These are phyloP conservation scores for Caenorhabditis imperialis DNA, from an alignment of 2,888 invertebrate species.

Conservation along the genomic window DNA sequence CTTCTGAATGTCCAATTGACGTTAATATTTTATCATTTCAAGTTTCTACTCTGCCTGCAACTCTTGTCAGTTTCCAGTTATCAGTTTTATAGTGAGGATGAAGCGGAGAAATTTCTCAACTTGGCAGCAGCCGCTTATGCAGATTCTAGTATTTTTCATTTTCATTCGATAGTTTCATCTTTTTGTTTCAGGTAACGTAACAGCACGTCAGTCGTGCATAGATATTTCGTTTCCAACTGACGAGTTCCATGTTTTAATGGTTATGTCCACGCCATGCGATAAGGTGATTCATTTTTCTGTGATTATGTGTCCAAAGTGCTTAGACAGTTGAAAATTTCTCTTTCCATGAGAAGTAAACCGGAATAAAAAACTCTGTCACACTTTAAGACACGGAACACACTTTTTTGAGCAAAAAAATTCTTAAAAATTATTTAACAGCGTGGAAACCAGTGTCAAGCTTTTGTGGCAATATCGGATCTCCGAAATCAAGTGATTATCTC, in stretches of 20 bases:
- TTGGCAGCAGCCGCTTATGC: constrained; percentile 66
- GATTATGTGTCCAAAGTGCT: too few species aligned
- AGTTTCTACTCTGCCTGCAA: too few species aligned
- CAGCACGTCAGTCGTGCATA: constrained; percentile 54
- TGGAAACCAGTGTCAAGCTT: constrained; percentile 61
- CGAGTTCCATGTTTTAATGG: constrained; percentile 49
- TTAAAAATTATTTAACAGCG: constrained; percentile 40
- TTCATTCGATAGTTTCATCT: neutral
- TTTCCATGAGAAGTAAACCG: too few species aligned
- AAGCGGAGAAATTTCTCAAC: constrained; percentile 59
- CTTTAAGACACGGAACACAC: too few species aligned
- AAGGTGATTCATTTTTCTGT: constrained; percentile 45
- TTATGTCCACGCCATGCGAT: constrained; percentile 64
- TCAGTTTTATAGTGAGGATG: constrained; percentile 55
- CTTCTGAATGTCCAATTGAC: too few species aligned
- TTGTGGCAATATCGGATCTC: constrained; percentile 51
- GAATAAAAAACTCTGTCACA: too few species aligned
- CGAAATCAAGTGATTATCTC: constrained; percentile 56
- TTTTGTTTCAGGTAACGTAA: constrained; percentile 36
- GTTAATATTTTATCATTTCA: too few species aligned
- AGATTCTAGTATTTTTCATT: constrained; percentile 27
- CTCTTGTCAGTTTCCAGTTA: constrained; percentile 30
- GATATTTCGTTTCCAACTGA: constrained; percentile 57
- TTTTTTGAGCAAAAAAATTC: too few species aligned
- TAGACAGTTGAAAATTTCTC: too few species aligned